These are phyloP conservation scores for Hyperoplus immaculatus DNA, from an alignment of 2,797 vertebrate genomes.

Conservation along the genomic window DNA sequence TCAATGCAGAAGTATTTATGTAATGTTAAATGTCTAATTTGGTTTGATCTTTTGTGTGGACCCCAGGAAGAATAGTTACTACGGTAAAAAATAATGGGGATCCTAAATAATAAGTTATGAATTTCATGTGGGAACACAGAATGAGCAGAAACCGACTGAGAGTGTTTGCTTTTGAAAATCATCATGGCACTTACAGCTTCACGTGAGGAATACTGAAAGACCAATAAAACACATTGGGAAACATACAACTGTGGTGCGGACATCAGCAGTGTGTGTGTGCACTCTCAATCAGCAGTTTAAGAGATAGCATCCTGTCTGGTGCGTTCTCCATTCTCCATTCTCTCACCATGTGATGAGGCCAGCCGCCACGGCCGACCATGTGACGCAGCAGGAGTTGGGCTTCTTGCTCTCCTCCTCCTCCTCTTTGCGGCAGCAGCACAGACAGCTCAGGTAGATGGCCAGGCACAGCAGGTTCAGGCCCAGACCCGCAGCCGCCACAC, in stretches of 20 bases:
- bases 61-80: too few relatives aligned
- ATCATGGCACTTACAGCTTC: background rate
- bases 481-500: constrained; percentile 89
- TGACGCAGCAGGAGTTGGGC: constrained; percentile 90
- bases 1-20: too few relatives aligned
- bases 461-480: constrained; percentile 93
- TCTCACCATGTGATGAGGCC: constrained; percentile 95
- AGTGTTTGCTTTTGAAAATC: constrained; percentile 11
- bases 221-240: constrained; percentile 18
- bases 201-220: constrained; percentile 28
- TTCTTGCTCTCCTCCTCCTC: constrained; percentile 89
- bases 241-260: constrained; percentile 4
- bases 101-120: background rate
- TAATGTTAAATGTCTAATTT: too few relatives aligned
- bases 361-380: constrained; percentile 91
- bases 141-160: background rate
- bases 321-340: background rate
- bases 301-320: background rate
- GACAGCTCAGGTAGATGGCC: constrained; percentile 88
- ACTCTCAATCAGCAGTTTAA: constrained; percentile 35
- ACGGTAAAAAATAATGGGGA: too few relatives aligned
- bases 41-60: too few relatives aligned
- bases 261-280: background rate
- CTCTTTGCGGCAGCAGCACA: constrained; percentile 89
- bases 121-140: constrained; percentile 4